A percentile compares a stretch with the other conserved stretches of the same genome.
These are phyloP conservation scores for Steinernema carpocapsae DNA, from an alignment of 2,888 invertebrate species.

Conservation along the genomic window DNA sequence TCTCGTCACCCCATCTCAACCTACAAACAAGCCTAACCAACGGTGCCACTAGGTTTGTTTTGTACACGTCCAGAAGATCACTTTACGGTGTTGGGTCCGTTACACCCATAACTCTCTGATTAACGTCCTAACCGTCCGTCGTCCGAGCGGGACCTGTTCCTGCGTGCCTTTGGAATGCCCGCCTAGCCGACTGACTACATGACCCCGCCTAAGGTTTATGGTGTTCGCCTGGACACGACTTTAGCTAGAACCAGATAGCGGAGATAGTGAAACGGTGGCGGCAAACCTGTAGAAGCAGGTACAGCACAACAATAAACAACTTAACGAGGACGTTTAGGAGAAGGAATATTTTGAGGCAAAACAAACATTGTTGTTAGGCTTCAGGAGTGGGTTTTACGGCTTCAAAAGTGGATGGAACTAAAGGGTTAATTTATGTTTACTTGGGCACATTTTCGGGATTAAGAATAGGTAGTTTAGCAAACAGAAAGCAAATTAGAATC, in stretches of 20 bases:
- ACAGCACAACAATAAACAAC: too few relatives aligned
- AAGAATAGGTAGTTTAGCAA: too few relatives aligned
- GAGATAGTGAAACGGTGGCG: neutral
- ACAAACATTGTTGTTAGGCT: neutral
- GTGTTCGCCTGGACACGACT: neutral
- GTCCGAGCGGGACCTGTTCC: neutral
- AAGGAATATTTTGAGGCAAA: neutral
- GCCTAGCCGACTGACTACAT: neutral
- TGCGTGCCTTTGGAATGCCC: neutral
- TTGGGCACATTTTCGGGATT: too few relatives aligned
- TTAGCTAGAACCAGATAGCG: constrained; percentile 15
- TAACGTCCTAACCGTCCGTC: neutral
- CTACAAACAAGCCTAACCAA: too few relatives aligned
- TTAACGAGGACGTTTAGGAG: neutral
- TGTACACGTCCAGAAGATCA: neutral
- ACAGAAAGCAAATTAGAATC: too few relatives aligned
- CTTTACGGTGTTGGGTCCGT: neutral
- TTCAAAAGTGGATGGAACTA: neutral
- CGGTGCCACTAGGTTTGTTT: too few relatives aligned
- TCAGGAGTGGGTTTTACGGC: neutral
- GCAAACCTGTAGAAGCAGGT: neutral
- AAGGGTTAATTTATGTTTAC: too few relatives aligned
- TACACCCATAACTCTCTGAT: neutral
- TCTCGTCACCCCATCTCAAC: too few relatives aligned
- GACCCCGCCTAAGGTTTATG: neutral